phyloP scores from a whole-genome alignment of 1,140 invertebrate species.

The Pseudomyrmex dendroicus region DNA sequence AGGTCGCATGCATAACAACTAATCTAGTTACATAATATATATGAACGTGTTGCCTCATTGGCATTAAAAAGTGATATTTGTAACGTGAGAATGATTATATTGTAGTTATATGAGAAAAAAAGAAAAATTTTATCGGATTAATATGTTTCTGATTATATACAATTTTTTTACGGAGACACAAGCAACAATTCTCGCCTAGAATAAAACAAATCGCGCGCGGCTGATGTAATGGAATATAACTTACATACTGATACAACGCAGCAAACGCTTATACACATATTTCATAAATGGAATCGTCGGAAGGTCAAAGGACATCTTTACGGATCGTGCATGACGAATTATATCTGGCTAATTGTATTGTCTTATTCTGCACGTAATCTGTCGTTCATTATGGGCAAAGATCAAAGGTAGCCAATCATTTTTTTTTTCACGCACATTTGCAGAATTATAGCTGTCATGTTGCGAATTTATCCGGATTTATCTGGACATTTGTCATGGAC shows the following conservation, averaged over 20 bases:
- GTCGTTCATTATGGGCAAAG: background rate
- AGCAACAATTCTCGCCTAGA: background rate
- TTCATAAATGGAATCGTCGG: constrained; percentile 78
- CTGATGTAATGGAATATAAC: constrained; percentile 51
- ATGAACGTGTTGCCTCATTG: background rate
- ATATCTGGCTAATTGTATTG: constrained; percentile 76
- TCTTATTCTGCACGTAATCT: constrained; percentile 46
- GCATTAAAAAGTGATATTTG: constrained; percentile 8
- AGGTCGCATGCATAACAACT: constrained; percentile 37
- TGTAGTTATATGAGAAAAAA: constrained; percentile 8
- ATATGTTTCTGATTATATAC: background rate
- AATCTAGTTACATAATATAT: constrained; percentile 38
- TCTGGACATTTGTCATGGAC: background rate
- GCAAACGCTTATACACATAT: background rate
- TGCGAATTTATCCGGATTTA: background rate
- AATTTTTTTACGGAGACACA: background rate
- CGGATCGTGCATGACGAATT: constrained; percentile 41
- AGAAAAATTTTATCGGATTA: background rate
- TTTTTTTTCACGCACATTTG: background rate
- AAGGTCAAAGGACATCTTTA: constrained; percentile 75
- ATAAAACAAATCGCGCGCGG: constrained; percentile 24
- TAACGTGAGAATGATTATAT: constrained; percentile 26
- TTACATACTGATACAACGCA: constrained; percentile 2
- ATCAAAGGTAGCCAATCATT: background rate
- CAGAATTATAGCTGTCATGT: background rate